Conservation (phyloP, 2,797 vertebrate species). For the Oryzias sinensis region DNA sequence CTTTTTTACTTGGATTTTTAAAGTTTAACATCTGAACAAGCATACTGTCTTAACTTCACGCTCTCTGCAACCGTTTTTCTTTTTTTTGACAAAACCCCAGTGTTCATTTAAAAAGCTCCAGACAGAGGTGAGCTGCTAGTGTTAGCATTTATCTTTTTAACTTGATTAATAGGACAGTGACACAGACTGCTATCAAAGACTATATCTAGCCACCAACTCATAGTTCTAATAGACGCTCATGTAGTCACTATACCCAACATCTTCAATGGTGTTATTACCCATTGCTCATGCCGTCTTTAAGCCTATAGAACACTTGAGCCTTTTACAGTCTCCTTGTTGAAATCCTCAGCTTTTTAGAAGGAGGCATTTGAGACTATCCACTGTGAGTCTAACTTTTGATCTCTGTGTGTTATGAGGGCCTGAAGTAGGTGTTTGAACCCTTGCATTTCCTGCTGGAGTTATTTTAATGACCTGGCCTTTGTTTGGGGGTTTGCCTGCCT, state of each 20-base stretch:
- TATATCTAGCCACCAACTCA: constrained; percentile 61
- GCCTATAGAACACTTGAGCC: constrained; percentile 31
- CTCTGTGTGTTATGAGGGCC: constrained; percentile 59
- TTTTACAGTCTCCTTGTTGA: constrained; percentile 43
- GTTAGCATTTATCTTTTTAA: constrained; percentile 49
- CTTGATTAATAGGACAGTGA: constrained; percentile 59
- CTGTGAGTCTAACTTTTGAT: constrained; percentile 63
- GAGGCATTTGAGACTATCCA: constrained; percentile 36
- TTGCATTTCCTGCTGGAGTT: constrained; percentile 72
- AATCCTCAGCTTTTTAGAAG: constrained; percentile 42
- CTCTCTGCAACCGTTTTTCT: constrained; percentile 26
- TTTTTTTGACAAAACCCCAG: constrained; percentile 38
- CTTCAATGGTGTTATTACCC: constrained; percentile 66
- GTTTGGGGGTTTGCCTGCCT: constrained; percentile 70
- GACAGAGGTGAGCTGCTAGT: constrained; percentile 47
- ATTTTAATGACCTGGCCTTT: constrained; percentile 81
- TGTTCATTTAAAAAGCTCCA: constrained; percentile 45
- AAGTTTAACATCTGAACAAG: too few species aligned
- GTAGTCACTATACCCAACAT: constrained; percentile 41
- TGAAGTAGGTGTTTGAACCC: constrained; percentile 63
- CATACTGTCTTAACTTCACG: constrained; percentile 22
- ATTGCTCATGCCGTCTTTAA: constrained; percentile 12
- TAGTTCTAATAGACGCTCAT: constrained; percentile 56
- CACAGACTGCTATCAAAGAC: constrained; percentile 62
- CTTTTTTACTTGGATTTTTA: too few species aligned